Conservation (phyloP, 2,797 vertebrate genomes). For the Chelonia mydas region DNA sequence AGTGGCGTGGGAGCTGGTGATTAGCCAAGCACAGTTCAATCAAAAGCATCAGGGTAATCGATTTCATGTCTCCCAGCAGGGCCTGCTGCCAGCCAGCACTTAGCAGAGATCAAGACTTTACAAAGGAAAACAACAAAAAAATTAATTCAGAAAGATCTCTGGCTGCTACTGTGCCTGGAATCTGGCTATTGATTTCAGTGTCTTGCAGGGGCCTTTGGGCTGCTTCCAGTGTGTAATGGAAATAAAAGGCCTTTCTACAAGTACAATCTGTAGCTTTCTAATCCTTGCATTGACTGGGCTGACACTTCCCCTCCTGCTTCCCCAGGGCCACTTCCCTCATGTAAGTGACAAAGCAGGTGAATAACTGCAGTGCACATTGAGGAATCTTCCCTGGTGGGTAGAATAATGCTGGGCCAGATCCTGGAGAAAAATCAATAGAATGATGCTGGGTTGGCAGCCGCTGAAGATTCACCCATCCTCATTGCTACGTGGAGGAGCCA, state of each 20-base stretch:
- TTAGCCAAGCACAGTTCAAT: not conserved
- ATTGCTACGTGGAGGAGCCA: not conserved
- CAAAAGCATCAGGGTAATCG: not conserved
- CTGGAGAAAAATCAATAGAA: not conserved
- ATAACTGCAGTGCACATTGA: not conserved
- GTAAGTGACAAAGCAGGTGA: accelerated
- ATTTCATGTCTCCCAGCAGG: slow-evolving; percentile 21
- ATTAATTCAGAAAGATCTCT: slow-evolving; percentile 14
- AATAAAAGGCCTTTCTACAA: accelerated
- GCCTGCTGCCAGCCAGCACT: not conserved
- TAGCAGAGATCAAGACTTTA: slow-evolving; percentile 8
- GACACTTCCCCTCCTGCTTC: accelerated
- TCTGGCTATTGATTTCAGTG: not conserved
- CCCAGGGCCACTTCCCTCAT: not conserved
- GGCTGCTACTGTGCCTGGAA: slow-evolving; percentile 3
- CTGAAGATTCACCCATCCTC: not conserved
- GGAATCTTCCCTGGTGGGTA: accelerated
- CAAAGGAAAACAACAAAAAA: slow-evolving; percentile 35
- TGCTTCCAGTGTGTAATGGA: not conserved
- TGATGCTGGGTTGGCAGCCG: not conserved
- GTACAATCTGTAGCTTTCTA: not conserved
- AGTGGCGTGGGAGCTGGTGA: not conserved
- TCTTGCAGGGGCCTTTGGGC: accelerated
- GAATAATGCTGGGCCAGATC: not conserved
- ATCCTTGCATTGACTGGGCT: not conserved